Evolutionary conservation across 2,888 invertebrate genomes (phyloP), one percentile per base, ranked within the genome.

Genomic region (Rhorus exstirpatorius): DNA sequence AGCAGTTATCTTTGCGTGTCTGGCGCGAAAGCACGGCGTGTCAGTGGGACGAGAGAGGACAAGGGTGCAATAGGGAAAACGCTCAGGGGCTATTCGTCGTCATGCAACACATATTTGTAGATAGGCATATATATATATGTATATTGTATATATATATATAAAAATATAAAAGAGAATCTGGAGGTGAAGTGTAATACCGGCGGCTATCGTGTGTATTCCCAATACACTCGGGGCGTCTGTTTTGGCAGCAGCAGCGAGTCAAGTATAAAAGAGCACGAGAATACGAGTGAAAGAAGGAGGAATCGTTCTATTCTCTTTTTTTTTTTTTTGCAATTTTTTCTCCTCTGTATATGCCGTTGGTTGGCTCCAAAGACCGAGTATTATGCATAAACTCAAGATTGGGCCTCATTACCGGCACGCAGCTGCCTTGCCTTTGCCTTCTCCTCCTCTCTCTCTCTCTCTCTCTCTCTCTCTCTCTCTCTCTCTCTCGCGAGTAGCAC

Each of bases 371-470:
- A 75, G 72, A 77, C 68, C 68, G 79, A 83, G 85, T 87, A 90
- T 88, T 89, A 89, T 88, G 87, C 87, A 87, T 87, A 88, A 89
- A 88, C 82, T 84, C 84, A 74, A 87, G 90, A 90, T 90, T 88
- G 89, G 88, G 79, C 87, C 90, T 91, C 91, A 91, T 91, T 90
- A 91, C 88, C 88, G 84, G 89, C 91, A 91, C 90, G 90, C 91
- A 91, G 91, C 91, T 91, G 91, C 91, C 90, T 19, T 35, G 31
- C 38, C 60, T 6, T 14, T n/a, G 6, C 17, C 14, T 4, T 26
- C 14, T 53, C 14, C 26, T 26, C 14, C 55, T 55, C 14, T 14
- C 17, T 55, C 31, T 55, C 55, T 60, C 60, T 60, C 35, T 35
- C 19, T 60, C 35, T 60, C 35, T 35, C 35, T 60, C 60, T 55